A percentile compares a stretch with the other conserved stretches of the same genome.
phyloP scores from a whole-genome alignment of 1,140 invertebrate genomes.

The Drosophila santomea region DNA sequence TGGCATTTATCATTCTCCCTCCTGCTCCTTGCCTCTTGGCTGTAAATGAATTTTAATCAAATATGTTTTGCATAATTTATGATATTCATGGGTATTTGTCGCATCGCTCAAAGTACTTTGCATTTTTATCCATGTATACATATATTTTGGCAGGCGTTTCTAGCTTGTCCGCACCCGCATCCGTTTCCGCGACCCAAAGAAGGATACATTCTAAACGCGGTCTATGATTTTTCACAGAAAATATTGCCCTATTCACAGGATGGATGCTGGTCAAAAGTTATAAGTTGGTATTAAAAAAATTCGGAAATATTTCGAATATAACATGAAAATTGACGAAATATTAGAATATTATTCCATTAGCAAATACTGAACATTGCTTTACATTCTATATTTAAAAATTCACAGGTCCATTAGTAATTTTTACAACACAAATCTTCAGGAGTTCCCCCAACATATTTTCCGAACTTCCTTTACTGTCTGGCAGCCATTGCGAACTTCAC shows the following conservation, averaged over 20 bases:
- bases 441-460: neutral
- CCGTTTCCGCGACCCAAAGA: slow-evolving; percentile 53
- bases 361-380: too few species aligned
- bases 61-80: slow-evolving; percentile 72
- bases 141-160: slow-evolving; percentile 61
- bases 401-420: neutral
- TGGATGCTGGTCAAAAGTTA: too few species aligned
- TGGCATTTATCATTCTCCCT: slow-evolving; percentile 65
- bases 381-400: too few species aligned
- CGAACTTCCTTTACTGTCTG: slow-evolving; percentile 23
- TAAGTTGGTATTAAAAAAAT: too few species aligned
- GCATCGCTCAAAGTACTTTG: slow-evolving; percentile 30
- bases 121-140: slow-evolving; percentile 9
- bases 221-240: neutral
- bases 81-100: slow-evolving; percentile 58
- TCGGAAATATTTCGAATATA: too few species aligned
- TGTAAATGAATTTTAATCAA: slow-evolving; percentile 81
- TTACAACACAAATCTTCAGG: neutral
- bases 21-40: slow-evolving; percentile 45
- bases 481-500: slow-evolving; percentile 70
- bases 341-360: too few species aligned
- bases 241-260: neutral
- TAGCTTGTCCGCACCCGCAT: slow-evolving; percentile 68
- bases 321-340: too few species aligned
- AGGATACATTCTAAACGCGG: neutral